These are phyloP conservation scores for Anthopleura xanthogrammica DNA, from an alignment of 92 coral and sea anemone genomes.

Conservation along the genomic window DNA sequence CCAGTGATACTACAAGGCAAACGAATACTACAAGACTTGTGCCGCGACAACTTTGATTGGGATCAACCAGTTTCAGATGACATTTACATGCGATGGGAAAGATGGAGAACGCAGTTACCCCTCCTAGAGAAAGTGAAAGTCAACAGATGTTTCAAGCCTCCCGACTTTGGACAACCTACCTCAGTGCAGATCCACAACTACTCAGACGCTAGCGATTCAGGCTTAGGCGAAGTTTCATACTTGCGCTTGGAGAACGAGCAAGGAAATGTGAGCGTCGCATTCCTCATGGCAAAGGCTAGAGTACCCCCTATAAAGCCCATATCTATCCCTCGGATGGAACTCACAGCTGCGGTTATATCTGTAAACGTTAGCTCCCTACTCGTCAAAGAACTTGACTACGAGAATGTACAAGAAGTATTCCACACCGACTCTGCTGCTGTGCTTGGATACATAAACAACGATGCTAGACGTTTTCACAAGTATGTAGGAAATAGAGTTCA, in stretches of 20 bases:
- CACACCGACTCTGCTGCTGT: slow-evolving; percentile 49
- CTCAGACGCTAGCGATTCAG: slow-evolving; percentile 40
- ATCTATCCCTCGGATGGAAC: slow-evolving; percentile 49
- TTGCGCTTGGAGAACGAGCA: slow-evolving; percentile 17
- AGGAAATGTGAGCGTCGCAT: slow-evolving; percentile 32
- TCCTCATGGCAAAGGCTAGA: slow-evolving; percentile 48
- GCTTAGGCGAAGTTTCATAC: slow-evolving; percentile 41
- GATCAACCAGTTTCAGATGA: slow-evolving; percentile 47
- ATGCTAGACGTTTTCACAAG: slow-evolving; percentile 51
- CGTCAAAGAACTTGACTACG: no score
- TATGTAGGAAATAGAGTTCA: slow-evolving; percentile 66
- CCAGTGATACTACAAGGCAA: slow-evolving; percentile 45
- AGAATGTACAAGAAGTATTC: slow-evolving; percentile 22
- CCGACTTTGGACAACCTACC: slow-evolving; percentile 28
- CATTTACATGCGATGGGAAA: slow-evolving; percentile 38
- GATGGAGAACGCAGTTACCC: slow-evolving; percentile 35
- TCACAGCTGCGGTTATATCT: slow-evolving; percentile 56
- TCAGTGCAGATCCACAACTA: slow-evolving; percentile 36
- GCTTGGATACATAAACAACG: slow-evolving; percentile 53
- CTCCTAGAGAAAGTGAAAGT: slow-evolving; percentile 29
- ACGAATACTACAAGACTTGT: slow-evolving; percentile 32
- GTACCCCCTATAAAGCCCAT: slow-evolving; percentile 33
- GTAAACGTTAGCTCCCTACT: slow-evolving; percentile 47
- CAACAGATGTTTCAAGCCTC: slow-evolving; percentile 40
- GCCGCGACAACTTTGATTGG: slow-evolving; percentile 33